Evolutionary conservation across 2,888 invertebrate genomes (phyloP).

Genomic region (Stenotaenia linearis): DNA sequence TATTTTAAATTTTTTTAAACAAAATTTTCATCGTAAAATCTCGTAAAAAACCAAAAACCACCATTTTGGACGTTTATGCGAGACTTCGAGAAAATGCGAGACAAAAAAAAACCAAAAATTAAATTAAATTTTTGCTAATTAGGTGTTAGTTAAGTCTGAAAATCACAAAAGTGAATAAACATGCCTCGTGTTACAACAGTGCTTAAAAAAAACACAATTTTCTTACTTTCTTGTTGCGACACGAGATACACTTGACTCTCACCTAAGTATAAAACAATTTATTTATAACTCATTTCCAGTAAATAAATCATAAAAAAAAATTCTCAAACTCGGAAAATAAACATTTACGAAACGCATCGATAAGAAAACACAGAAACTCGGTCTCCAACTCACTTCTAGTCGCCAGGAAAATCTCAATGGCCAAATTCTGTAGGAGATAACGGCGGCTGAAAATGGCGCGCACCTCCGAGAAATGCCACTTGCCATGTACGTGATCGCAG

Average conservation of each 20-base stretch:
- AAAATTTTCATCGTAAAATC: too few species aligned
- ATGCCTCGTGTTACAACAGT: constrained; percentile 15
- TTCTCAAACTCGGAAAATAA: neutral
- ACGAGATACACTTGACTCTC: constrained; percentile 29
- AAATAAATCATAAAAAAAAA: too few species aligned
- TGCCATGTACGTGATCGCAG: constrained; percentile 96
- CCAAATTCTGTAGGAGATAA: constrained; percentile 88
- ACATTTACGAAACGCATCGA: neutral
- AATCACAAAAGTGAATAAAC: neutral
- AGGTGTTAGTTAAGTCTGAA: too few species aligned
- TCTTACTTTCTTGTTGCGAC: constrained; percentile 29
- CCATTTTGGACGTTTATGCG: too few species aligned
- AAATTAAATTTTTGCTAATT: too few species aligned
- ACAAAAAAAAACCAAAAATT: too few species aligned
- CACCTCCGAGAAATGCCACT: constrained; percentile 99
- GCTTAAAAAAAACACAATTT: neutral
- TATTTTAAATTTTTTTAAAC: too few species aligned
- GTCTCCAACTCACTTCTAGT: constrained; percentile 75
- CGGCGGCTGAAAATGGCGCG: constrained; percentile 96
- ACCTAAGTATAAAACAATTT: constrained; percentile 32
- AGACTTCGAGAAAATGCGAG: too few species aligned
- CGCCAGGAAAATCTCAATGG: constrained; percentile 97
- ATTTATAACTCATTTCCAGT: too few species aligned
- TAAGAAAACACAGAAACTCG: neutral
- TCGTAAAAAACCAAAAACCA: too few species aligned